Evolutionary conservation across 1,140 invertebrate genomes (phyloP).

Genomic region (Calliopsis andreniformis): DNA sequence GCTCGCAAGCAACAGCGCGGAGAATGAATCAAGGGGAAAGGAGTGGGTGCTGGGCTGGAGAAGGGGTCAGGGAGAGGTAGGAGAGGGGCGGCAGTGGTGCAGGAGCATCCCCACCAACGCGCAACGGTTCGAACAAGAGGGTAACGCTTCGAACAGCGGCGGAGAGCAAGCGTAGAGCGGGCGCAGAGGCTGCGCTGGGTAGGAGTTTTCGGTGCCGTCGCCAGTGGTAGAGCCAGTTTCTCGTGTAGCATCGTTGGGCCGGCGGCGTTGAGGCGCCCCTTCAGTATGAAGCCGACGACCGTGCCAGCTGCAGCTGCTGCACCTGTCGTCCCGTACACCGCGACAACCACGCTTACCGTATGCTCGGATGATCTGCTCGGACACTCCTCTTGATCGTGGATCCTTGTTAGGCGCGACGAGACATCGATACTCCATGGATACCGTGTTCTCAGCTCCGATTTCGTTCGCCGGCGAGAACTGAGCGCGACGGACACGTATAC

Average conservation of each 20-base stretch:
- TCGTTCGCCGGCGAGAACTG: constrained; percentile 9
- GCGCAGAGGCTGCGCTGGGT: constrained; percentile 48
- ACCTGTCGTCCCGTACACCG: constrained; percentile 60
- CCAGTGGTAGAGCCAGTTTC: constrained; percentile 57
- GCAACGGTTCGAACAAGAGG: constrained; percentile 25
- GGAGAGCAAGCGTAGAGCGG: constrained; percentile 60
- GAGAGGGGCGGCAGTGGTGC: not conserved
- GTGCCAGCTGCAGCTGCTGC: constrained; percentile 72
- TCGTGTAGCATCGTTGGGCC: constrained; percentile 58
- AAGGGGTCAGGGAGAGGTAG: not conserved
- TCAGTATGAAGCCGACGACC: constrained; percentile 78
- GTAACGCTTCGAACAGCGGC: constrained; percentile 53
- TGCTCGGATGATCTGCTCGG: constrained; percentile 8
- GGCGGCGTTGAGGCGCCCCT: constrained; percentile 63
- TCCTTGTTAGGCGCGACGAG: not conserved
- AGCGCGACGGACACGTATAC: constrained; percentile 14
- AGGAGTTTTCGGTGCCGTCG: constrained; percentile 55
- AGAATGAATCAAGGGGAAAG: constrained; percentile 1
- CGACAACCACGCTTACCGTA: constrained; percentile 18
- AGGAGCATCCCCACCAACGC: not conserved
- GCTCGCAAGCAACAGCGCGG: not conserved
- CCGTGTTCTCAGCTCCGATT: constrained; percentile 29
- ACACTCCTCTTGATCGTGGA: constrained; percentile 17
- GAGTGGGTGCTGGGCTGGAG: not conserved
- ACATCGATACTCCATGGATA: constrained; percentile 38